These are phyloP conservation scores for Scolopax bukidnonensis DNA, from an alignment of 2,797 vertebrate genomes.

Conservation along the genomic window DNA sequence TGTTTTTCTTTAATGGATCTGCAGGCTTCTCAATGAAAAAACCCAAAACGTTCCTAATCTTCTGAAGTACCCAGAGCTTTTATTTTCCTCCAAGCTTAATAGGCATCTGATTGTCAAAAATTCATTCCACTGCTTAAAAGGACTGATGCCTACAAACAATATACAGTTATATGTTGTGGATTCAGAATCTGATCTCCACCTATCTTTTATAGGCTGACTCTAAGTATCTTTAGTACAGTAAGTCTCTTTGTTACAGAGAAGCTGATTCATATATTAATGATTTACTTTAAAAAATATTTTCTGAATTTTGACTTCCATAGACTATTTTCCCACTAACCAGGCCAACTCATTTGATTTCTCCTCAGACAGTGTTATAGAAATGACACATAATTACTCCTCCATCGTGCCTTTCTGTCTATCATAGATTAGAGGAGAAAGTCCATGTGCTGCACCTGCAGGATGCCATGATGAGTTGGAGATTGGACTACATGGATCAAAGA, in stretches of 20 bases:
- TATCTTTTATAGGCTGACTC: background rate
- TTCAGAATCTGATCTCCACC: background rate
- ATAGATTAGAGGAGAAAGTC: background rate
- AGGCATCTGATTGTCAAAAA: background rate
- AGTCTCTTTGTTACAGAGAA: background rate
- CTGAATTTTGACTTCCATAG: background rate
- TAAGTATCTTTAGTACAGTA: background rate
- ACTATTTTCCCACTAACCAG: background rate
- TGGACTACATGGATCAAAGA: background rate
- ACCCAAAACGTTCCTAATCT: background rate
- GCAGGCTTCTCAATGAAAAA: background rate
- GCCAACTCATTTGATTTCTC: background rate
- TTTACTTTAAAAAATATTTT: background rate
- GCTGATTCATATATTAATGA: background rate
- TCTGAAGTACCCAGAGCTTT: background rate
- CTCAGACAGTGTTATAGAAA: background rate
- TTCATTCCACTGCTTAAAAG: background rate
- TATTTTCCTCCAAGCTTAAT: background rate
- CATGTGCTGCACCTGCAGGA: background rate
- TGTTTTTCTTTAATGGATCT: background rate
- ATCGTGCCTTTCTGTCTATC: background rate
- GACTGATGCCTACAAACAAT: background rate
- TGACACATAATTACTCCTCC: background rate
- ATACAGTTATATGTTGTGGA: background rate
- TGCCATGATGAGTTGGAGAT: rapidly evolving